Base-by-base conservation (phyloP, 2,113 vertebrate genomes). In the Pogona vitticeps region DNA sequence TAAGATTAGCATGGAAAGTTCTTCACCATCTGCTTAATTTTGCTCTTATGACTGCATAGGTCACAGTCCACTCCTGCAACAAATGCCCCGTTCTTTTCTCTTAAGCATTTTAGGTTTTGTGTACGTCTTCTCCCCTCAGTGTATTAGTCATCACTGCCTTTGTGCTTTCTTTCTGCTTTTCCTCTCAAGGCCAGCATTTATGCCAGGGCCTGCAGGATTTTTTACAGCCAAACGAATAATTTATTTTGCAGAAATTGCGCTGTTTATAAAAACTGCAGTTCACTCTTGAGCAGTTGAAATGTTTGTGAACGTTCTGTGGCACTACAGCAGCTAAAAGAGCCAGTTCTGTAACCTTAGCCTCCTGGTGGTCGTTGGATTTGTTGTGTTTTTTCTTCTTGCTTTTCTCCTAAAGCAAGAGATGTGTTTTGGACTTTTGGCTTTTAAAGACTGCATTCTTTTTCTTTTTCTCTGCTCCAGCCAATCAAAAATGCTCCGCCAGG, bases 401-500 rank as follows among this genome's bases (percentile, higher is more conserved):
- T 26, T n/a, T n/a, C 21, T 82, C 67, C 65, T 65, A 67, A 76
- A 76, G 40, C 13, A n/a, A 40, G 42, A 68, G 26, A n/a, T 21
- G 6, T 46, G 2, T 46, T 21, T 20, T 21, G 40, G 28, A 8
- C 40, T 6, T 56, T 10, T 18, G 15, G 23, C 42, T 68, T 77
- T 46, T 40, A n/a, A 6, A 1, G 9, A 70, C 15, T 10, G 26
- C 7, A 20, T 56, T 31, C 46, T 7, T 28, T n/a, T 67, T 23
- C 81, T 73, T 91, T 83, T 82, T 92, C 72, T 95, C 90, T 95
- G 84, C 90, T 92, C 36, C 94, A 98, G 98, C 98, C 98, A 86
- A 98, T 98, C 94, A 98, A 98, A 95, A 98, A 98, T 86, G 97
- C 98, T 85, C 98, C 98, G 5, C 96, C 97, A 58, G 98, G 98